Evolutionary conservation across 1,140 invertebrate genomes (phyloP), one percentile per base, ranked within the genome.

Genomic region (Ceratitis capitata): DNA sequence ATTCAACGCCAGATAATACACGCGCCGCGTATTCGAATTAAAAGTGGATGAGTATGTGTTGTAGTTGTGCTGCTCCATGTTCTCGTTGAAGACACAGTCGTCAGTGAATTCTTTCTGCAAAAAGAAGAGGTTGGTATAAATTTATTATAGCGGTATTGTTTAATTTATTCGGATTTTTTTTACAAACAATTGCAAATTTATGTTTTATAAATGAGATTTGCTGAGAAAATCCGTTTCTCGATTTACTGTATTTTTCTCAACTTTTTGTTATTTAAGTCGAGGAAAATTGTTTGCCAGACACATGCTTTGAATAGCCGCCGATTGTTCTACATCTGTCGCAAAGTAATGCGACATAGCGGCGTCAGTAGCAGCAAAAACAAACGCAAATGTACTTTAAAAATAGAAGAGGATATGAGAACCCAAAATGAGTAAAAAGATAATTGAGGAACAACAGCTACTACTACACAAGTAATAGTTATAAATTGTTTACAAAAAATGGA

Each of bases 51-150:
- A 96, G 92, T 97, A 97, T 9, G 95, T 96, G 92, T 97, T 97
- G 93, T 97, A 97, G 91, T 96, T 95, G 91, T 97, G 95, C 90
- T 95, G 94, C 90, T 96, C 95, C 91, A 97, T 95, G 89, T 95
- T 96, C 92, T 97, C 96, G 91, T 96, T 96, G 94, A 97, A 97
- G 87, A 97, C 93, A 92, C 96, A 97, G 90, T 97, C 96, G 88
- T 96, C 95, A 87, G 94, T 94, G 92, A 95, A 96, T 88, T 96
- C 95, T 91, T 94, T 95, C 96, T 97, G 95, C 88, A 96, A 96
- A 93, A 94, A 92, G 92, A 92, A 92, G 49, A 82, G 69, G 87
- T 88, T 87, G 87, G 82, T 58, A 88, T 89, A 91, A 89, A 89
- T 91, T 86, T 89, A 87, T 89, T 88, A 53, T 53, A 19, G n/a